Conservation (phyloP, 2,888 invertebrate species). For the Leptothorax acervorum region DNA sequence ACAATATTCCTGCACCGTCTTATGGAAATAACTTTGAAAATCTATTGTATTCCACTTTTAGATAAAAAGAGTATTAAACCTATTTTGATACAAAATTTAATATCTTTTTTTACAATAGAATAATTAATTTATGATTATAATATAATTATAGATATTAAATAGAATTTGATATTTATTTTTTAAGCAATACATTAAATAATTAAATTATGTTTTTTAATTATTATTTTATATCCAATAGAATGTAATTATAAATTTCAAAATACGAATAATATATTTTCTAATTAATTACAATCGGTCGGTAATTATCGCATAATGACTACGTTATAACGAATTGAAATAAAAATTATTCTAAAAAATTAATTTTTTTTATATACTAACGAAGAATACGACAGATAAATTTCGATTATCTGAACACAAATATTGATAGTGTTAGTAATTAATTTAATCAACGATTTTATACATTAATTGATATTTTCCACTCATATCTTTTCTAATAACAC, state of each 20-base stretch:
- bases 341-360: background rate
- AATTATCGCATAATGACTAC: background rate
- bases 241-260: background rate
- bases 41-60: background rate
- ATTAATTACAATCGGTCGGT: background rate
- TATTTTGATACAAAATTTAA: background rate
- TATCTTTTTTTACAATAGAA: background rate
- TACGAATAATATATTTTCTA: conserved; percentile 5
- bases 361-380: background rate
- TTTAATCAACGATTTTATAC: background rate
- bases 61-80: background rate
- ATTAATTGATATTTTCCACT: conserved; percentile 5
- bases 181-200: background rate
- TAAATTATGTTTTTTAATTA: background rate
- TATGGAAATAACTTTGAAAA: conserved; percentile 12
- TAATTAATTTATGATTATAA: background rate
- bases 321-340: conserved; percentile 3
- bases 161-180: conserved; percentile 5
- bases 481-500: background rate
- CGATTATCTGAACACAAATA: background rate
- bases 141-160: background rate
- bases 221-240: background rate
- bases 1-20: background rate
- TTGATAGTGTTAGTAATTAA: background rate
- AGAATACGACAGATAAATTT: background rate